These are phyloP conservation scores for Standfussiana lucernea DNA, from an alignment of 2,888 invertebrate genomes.

Conservation along the genomic window DNA sequence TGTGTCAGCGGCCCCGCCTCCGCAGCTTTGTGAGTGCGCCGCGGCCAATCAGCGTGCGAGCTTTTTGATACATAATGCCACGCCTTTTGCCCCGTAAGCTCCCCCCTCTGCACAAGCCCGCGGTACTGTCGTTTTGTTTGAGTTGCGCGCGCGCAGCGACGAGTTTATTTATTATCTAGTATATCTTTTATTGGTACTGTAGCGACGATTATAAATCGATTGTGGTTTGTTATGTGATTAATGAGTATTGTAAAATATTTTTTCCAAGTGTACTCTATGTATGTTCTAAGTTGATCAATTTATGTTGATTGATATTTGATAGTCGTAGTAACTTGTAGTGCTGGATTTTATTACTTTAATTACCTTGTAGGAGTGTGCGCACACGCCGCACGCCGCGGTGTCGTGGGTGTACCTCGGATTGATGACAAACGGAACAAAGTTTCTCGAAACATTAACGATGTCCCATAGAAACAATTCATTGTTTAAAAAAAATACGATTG, in stretches of 20 bases:
- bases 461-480: neutral
- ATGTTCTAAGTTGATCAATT: slow-evolving; percentile 60
- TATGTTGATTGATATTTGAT: slow-evolving; percentile 62
- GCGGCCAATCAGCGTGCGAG: slow-evolving; percentile 79
- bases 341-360: slow-evolving; percentile 29
- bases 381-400: neutral
- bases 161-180: slow-evolving; percentile 75
- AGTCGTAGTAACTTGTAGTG: slow-evolving; percentile 33
- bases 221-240: slow-evolving; percentile 71
- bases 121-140: slow-evolving; percentile 65
- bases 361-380: slow-evolving; percentile 30
- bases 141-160: slow-evolving; percentile 66
- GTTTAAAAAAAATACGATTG: slow-evolving; percentile 21
- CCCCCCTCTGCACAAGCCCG: slow-evolving; percentile 67
- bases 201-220: slow-evolving; percentile 77
- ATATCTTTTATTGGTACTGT: slow-evolving; percentile 74
- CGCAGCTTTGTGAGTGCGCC: slow-evolving; percentile 71
- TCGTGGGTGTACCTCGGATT: neutral
- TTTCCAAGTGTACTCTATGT: slow-evolving; percentile 52
- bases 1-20: slow-evolving; percentile 77
- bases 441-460: slow-evolving; percentile 20
- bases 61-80: slow-evolving; percentile 84
- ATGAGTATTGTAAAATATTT: slow-evolving; percentile 61
- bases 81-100: slow-evolving; percentile 77
- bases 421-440: neutral